These are phyloP conservation scores for Anneissia japonica DNA, from an alignment of 35 echinoderm and acorn worm genomes.

Conservation along the genomic window DNA sequence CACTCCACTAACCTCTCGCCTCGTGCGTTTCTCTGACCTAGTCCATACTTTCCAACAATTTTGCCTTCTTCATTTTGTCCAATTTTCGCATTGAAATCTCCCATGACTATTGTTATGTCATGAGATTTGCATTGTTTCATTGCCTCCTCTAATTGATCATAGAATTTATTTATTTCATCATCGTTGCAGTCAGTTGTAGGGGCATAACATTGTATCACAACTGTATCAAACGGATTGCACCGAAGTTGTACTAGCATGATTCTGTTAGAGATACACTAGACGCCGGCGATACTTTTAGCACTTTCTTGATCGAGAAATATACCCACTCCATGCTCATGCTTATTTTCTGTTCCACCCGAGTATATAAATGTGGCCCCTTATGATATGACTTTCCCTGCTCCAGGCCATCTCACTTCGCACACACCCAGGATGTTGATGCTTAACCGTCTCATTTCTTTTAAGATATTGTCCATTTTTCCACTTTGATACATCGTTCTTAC, in stretches of 20 bases:
- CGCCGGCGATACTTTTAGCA: background rate
- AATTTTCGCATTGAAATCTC: constrained; percentile 30
- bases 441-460: constrained; percentile 1
- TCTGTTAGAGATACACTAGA: background rate
- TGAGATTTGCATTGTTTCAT: background rate
- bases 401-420: background rate
- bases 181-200: background rate
- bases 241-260: background rate
- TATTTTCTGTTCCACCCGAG: too few species aligned
- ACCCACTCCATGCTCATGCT: background rate
- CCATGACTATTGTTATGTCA: constrained; percentile 18
- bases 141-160: background rate
- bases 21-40: background rate
- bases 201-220: background rate
- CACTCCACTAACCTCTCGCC: background rate
- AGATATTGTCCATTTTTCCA: constrained; percentile 7
- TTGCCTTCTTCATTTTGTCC: constrained; percentile 7
- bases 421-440: constrained; percentile 5
- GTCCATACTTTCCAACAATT: background rate
- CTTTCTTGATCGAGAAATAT: background rate
- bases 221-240: background rate
- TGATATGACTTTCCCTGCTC: too few species aligned
- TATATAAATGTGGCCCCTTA: too few species aligned
- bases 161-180: background rate
- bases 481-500: constrained; percentile 15